These are phyloP conservation scores for Zaprionus tsacasi DNA, from an alignment of 1,140 invertebrate genomes.

Conservation along the genomic window DNA sequence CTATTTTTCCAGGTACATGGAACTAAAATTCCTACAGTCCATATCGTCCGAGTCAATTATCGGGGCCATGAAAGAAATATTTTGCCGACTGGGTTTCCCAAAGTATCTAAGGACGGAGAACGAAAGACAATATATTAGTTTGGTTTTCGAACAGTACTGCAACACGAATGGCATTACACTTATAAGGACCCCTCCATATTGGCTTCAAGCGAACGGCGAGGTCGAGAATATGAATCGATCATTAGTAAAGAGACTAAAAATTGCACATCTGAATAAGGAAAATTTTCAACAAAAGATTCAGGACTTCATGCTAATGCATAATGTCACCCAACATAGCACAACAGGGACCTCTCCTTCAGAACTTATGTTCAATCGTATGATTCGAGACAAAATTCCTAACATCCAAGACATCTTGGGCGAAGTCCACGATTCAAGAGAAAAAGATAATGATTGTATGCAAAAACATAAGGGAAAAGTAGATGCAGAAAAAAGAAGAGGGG, in stretches of 20 bases:
- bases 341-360: constrained; percentile 2
- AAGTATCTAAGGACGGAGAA: constrained; percentile 19
- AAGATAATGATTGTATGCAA: neutral
- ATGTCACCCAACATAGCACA: constrained; percentile 13
- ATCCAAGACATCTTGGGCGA: neutral
- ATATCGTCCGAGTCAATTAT: constrained; percentile 23
- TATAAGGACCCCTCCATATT: constrained; percentile 29
- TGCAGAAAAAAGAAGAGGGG: too few relatives aligned
- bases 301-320: constrained; percentile 15
- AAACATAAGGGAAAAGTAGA: too few relatives aligned
- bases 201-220: constrained; percentile 17
- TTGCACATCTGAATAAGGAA: neutral
- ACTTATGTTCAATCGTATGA: constrained; percentile 9
- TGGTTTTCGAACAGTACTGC: constrained; percentile 16
- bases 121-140: constrained; percentile 26
- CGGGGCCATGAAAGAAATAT: constrained; percentile 17
- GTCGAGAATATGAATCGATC: constrained; percentile 13
- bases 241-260: neutral
- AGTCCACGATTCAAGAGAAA: neutral
- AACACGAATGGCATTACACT: constrained; percentile 7
- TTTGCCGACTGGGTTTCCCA: constrained; percentile 19
- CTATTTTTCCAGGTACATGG: constrained; percentile 26
- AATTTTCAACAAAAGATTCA: constrained; percentile 12
- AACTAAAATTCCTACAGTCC: constrained; percentile 21
- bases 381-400: neutral